A percentile compares a stretch with the other conserved stretches of the same genome.
Evolutionary conservation across 2,888 invertebrate genomes (phyloP).

Genomic region (Ichneumon xanthorius): DNA sequence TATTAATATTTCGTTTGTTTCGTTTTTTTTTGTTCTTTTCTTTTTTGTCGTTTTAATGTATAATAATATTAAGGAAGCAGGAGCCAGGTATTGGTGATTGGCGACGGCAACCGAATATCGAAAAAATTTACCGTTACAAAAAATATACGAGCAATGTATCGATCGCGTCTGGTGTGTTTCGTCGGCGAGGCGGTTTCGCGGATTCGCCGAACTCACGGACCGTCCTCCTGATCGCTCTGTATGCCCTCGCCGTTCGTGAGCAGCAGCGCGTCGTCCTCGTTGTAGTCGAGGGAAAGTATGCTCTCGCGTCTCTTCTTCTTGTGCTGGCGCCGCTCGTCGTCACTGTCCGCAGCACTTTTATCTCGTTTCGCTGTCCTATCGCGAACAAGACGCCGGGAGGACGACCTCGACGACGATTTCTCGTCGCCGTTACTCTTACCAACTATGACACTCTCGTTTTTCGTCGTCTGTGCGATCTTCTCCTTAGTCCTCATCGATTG

Average conservation of each 20-base stretch:
- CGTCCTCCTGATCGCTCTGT: constrained; percentile 82
- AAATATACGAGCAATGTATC: constrained; percentile 7
- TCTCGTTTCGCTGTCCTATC: constrained; percentile 84
- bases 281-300: constrained; percentile 90
- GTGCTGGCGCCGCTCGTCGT: constrained; percentile 86
- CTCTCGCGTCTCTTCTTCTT: constrained; percentile 91
- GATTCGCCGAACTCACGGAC: constrained; percentile 22
- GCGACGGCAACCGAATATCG: not conserved
- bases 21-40: not conserved
- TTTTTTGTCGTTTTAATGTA: not conserved
- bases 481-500: constrained; percentile 75
- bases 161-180: not conserved
- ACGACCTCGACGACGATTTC: constrained; percentile 67
- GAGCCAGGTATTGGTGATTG: not conserved
- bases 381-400: constrained; percentile 74
- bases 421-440: constrained; percentile 77
- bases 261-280: constrained; percentile 90
- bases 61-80: constrained; percentile 23
- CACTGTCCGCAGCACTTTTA: constrained; percentile 85
- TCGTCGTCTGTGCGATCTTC: constrained; percentile 27
- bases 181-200: not conserved
- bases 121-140: constrained; percentile 5
- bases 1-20: not conserved
- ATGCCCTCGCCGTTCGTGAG: constrained; percentile 88
- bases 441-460: constrained; percentile 58